These are phyloP conservation scores for Pelagia noctiluca DNA, from an alignment of 30 jellyfish, hydroid and myxozoan species.

Conservation along the genomic window DNA sequence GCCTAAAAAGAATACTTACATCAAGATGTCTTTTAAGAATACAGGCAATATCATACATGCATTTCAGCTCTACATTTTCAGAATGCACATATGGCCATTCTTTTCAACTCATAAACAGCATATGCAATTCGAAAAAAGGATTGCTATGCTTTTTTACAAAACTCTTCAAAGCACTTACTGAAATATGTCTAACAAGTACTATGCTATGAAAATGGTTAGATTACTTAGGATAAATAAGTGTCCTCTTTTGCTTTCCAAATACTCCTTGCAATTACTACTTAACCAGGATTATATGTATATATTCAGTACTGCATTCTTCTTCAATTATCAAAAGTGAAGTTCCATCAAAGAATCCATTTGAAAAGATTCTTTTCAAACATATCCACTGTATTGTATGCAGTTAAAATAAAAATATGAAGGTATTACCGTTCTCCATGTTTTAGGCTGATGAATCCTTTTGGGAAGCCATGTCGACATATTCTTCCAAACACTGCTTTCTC, in stretches of 20 bases:
- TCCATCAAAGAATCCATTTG: neutral
- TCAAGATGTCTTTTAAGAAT: slow-evolving; percentile 36
- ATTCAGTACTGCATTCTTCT: too few relatives aligned
- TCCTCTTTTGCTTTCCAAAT: too few relatives aligned
- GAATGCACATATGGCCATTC: slow-evolving; percentile 27
- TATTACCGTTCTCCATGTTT: slow-evolving; percentile 29
- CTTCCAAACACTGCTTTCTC: slow-evolving; percentile 29
- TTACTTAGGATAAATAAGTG: too few relatives aligned
- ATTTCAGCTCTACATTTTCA: slow-evolving; percentile 9
- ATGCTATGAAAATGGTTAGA: neutral
- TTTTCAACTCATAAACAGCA: slow-evolving; percentile 56
- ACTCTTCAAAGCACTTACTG: neutral
- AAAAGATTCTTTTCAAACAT: too few relatives aligned
- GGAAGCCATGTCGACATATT: slow-evolving; percentile 25
- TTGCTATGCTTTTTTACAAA: too few relatives aligned
- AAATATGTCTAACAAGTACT: neutral
- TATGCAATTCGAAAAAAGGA: slow-evolving; percentile 41
- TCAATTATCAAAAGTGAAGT: too few relatives aligned
- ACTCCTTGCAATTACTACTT: too few relatives aligned
- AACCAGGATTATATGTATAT: too few relatives aligned
- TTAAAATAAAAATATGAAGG: too few relatives aligned
- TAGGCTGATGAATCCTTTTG: slow-evolving; percentile 22
- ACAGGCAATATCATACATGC: slow-evolving; percentile 70
- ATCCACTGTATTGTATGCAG: too few relatives aligned
- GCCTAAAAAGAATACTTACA: slow-evolving; percentile 29